Percentiles rank a stretch among this genome's conserved stretches.
phyloP scores from a whole-genome alignment of 2,113 vertebrate species.

The Cranoglanis bouderius region DNA sequence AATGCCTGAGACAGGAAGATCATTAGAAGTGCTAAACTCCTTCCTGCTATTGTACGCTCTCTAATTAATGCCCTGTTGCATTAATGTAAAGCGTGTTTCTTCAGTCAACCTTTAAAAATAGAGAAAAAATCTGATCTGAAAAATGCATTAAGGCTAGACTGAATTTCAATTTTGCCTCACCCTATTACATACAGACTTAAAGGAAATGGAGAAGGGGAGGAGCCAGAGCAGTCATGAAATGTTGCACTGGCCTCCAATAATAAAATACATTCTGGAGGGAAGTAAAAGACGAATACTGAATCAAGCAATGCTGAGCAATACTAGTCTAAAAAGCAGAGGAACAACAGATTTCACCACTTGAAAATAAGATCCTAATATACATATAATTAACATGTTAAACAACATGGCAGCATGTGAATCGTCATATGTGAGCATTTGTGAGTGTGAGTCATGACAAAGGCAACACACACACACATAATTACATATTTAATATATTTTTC shows the following conservation, averaged over 20 bases:
- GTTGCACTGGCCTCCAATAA: not conserved
- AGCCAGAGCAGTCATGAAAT: not conserved
- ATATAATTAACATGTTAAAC: not conserved
- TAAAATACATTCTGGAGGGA: not conserved
- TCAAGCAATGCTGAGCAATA: not conserved
- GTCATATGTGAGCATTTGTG: not conserved
- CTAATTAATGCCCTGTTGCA: slow-evolving; percentile 61
- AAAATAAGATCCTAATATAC: slow-evolving; percentile 3
- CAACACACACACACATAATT: not conserved
- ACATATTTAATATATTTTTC: not conserved
- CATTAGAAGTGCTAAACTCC: slow-evolving; percentile 54
- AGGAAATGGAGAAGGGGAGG: not conserved
- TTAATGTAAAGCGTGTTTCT: slow-evolving; percentile 60
- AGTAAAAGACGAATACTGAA: not conserved
- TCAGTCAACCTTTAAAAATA: slow-evolving; percentile 30
- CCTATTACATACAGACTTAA: slow-evolving; percentile 5
- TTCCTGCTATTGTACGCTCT: slow-evolving; percentile 61
- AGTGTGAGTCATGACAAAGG: not conserved
- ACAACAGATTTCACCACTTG: not conserved
- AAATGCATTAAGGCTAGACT: slow-evolving; percentile 58
- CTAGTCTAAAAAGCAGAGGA: not conserved
- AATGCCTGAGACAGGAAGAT: not conserved
- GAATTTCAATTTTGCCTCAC: slow-evolving; percentile 35
- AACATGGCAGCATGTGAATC: not conserved
- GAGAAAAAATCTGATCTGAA: slow-evolving; percentile 56